Base-by-base conservation (phyloP, 2,888 invertebrate genomes). In the Aromia moschata region DNA sequence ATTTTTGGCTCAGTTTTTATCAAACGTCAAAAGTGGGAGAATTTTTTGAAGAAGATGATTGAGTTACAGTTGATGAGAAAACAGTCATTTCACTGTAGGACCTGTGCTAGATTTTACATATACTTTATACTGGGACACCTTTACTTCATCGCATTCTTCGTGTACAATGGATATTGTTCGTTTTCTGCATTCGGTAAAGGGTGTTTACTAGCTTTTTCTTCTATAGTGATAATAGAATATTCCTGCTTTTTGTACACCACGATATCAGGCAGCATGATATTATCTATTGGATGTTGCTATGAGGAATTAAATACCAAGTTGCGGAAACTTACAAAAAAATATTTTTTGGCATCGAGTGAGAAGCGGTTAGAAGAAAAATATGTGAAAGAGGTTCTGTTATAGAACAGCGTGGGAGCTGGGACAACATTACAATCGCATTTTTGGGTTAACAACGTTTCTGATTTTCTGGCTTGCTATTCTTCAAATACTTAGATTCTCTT, bases 381-480 rank as follows among this genome's bases (percentile, higher is more conserved):
- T 25, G 3, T 25, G 7, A 25, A 5, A 7, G 7, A 25, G 3
- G 25, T 25, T 25, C 4, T 7, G 16, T 11, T 36, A 30, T 17
- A 33, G 44, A 31, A 9, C 12, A 14, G 31, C 44, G 10, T 14
- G 11, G 11, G 11, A 17, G 1, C 7, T 53, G 10, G 15, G 36
- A 3, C 17, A 12, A 3, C 14, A 44, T 25, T 44, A 36, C 2
- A 54, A 54, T n/a, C 36, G 36, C 15, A 16, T 54, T 16, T 54
- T 44, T 36, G 54, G 54, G 10, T 18, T 14, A 5, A 14, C 30
- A 1, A 54, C 31, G 3, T 12, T 44, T 18, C 16, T 54, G 9
- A 54, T 44, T 41, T 31, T 54, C 12, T 44, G 30, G 18, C 31
- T 36, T 36, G 43, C 54, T 9, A 31, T 54, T 7, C 18, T 54